phyloP scores from a whole-genome alignment of 2,113 vertebrate species.

The Sorex araneus region DNA sequence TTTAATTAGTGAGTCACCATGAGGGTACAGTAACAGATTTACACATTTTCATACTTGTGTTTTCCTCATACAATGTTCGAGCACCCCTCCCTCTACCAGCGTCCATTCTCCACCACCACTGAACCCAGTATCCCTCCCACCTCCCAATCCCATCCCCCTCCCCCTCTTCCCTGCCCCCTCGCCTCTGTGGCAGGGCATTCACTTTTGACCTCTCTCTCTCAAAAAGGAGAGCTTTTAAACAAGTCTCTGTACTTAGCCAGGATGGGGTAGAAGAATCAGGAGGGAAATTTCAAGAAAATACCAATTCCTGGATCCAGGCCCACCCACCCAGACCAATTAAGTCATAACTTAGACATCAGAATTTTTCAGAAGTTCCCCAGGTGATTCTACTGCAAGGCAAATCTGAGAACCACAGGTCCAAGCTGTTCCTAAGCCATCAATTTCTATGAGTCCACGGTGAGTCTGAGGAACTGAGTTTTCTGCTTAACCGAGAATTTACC shows the following conservation, averaged over 20 bases:
- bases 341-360: conserved; percentile 29
- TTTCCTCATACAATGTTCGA: no score
- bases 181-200: no score
- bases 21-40: no score
- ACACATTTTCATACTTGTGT: no score
- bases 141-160: no score
- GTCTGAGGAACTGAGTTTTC: conserved; percentile 74
- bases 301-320: background rate
- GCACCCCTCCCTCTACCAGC: no score
- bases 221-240: conserved; percentile 19
- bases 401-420: background rate
- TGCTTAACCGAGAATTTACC: conserved; percentile 66
- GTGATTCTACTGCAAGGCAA: background rate
- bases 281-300: conserved; percentile 51
- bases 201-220: no score
- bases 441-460: background rate
- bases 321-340: background rate
- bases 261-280: background rate
- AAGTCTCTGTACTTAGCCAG: background rate
- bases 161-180: no score
- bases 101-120: no score
- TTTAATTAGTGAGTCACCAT: no score
- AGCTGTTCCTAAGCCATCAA: background rate
- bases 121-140: no score
- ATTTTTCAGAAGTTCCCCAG: conserved; percentile 70